Percentiles rank a stretch among this genome's conserved stretches.
Conservation (phyloP, 1,140 invertebrate species). For the Uloborus diversus region DNA sequence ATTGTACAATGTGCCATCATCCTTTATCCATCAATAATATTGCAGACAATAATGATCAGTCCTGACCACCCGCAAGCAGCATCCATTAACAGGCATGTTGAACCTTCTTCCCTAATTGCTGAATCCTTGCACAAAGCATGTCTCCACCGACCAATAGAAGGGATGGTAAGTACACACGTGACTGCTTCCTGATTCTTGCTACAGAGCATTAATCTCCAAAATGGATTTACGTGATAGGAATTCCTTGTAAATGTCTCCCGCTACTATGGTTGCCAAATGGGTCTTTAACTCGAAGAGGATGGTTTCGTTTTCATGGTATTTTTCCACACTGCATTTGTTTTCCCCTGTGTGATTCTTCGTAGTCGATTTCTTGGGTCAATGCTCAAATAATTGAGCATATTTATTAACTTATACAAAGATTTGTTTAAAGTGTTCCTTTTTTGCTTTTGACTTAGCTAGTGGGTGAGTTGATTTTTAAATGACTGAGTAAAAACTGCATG, state of each 20-base stretch:
- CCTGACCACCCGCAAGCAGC: background rate
- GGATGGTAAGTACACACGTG: slow-evolving; percentile 29
- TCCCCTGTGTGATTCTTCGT: background rate
- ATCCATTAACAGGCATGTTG: background rate
- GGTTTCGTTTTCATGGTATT: background rate
- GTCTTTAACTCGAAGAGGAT: slow-evolving; percentile 15
- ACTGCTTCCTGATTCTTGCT: slow-evolving; percentile 29
- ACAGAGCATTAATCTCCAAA: slow-evolving; percentile 43
- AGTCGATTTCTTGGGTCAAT: too few species aligned
- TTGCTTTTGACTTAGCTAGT: too few species aligned
- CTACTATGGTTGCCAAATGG: background rate
- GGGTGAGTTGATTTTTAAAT: too few species aligned
- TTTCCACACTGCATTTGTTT: background rate
- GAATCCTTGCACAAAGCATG: slow-evolving; percentile 27
- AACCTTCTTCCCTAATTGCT: slow-evolving; percentile 36
- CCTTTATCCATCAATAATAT: background rate
- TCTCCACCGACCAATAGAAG: slow-evolving; percentile 31
- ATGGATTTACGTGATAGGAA: slow-evolving; percentile 48
- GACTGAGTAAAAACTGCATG: too few species aligned
- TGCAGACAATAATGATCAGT: background rate
- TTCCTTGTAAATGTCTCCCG: background rate
- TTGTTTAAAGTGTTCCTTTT: too few species aligned
- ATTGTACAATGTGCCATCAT: background rate
- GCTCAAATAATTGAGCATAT: too few species aligned
- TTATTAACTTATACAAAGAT: too few species aligned